Base-by-base conservation (phyloP, 2,797 vertebrate genomes). In the Gymnocypris eckloni region DNA sequence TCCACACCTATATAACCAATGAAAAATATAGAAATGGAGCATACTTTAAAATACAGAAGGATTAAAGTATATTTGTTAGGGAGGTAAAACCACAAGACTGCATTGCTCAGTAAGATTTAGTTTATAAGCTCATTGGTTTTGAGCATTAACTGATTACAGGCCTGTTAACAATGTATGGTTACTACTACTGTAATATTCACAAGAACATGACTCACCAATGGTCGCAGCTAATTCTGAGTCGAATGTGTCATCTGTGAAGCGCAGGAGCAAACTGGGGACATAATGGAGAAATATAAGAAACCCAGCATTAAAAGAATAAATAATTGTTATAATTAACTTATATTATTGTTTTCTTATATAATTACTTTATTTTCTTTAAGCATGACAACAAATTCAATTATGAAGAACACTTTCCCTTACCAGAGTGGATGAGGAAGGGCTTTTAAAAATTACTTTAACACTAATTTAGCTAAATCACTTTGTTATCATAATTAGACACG, bases 231-330 rank as follows among this genome's bases (percentile, higher is more conserved):
- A 97, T 71, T 99, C 98, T 43, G 98, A 97, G 91, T 99, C 98
- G 88, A 99, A 99, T 0, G 97, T 99, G 87, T 99, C 98, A 86
- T 99, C 98, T 91, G 98, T 99, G 93, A 99, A 99, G 86, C 98
- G 95, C 92, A 99, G 93, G 12, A 99, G 95, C 89, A 99, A 97
- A 95, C 98, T 99, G 93, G 88, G 1, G 45, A 37, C 20, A 39
- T 10, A n/a, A 37, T 11, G 48, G 33, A 72, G 12, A 70, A 4
- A n/a, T 4, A 72, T 7, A 33, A 54, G 28, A 3, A 81, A 54
- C 61, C 43, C 18, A 75, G 33, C 28, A 37, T 73, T 28, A n/a
- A 28, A 22, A 59, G 22, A 12, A 25, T 4, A 22, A 15, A 59
- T n/a, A 18, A n/a, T 22, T 37, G 0, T 75, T 48, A 20, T 2